phyloP scores from a whole-genome alignment of 2,888 invertebrate species.

The Plemyria rubiginata region DNA sequence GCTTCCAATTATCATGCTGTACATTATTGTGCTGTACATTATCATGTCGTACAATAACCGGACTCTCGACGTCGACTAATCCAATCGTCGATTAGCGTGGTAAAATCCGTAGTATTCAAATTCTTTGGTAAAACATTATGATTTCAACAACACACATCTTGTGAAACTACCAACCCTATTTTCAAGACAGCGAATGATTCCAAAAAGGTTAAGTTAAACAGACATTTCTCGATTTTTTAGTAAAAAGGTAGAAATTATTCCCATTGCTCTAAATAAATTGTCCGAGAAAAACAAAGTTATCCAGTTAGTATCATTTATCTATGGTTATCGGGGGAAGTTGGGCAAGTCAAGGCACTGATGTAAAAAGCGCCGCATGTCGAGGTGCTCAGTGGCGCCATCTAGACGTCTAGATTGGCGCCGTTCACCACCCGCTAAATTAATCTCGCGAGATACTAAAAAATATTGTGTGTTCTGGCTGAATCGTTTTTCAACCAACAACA shows the following conservation, averaged over 20 bases:
- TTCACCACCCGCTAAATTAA: slow-evolving; percentile 69
- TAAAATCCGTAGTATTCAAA: too few species aligned
- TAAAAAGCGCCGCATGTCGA: slow-evolving; percentile 65
- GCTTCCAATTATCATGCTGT: too few species aligned
- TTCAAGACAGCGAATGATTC: too few species aligned
- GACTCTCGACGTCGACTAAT: too few species aligned
- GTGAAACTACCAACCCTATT: too few species aligned
- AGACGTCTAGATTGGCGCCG: slow-evolving; percentile 82
- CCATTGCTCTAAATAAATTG: not conserved
- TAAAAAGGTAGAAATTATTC: not conserved
- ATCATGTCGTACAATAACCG: too few species aligned
- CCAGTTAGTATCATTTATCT: slow-evolving; percentile 9
- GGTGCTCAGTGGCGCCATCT: slow-evolving; percentile 76
- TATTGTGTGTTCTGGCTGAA: slow-evolving; percentile 45
- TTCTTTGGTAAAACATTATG: too few species aligned
- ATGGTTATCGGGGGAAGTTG: slow-evolving; percentile 64
- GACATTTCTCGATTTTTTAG: too few species aligned
- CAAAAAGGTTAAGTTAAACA: too few species aligned
- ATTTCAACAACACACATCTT: too few species aligned
- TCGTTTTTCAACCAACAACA: slow-evolving; percentile 48
- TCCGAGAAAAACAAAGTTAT: slow-evolving; percentile 1
- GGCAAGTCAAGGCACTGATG: slow-evolving; percentile 49
- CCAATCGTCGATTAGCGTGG: too few species aligned
- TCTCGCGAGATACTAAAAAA: slow-evolving; percentile 61
- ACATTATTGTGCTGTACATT: too few species aligned